These are phyloP conservation scores for Drosophila pseudotakahashii DNA, from an alignment of 2,888 invertebrate genomes.

Conservation along the genomic window DNA sequence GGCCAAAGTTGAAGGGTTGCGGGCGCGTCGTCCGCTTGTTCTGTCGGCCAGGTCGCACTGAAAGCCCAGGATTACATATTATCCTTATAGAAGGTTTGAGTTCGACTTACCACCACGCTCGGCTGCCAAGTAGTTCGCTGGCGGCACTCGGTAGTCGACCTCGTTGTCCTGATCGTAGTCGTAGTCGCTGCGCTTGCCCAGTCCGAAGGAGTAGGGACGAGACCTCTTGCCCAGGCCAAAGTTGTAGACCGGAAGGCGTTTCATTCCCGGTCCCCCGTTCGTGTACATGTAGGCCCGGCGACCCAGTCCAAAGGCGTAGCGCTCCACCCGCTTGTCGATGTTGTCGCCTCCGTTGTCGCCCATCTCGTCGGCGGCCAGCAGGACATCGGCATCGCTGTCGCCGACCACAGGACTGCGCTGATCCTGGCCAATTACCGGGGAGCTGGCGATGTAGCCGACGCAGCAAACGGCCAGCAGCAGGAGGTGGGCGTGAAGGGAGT, in stretches of 20 bases:
- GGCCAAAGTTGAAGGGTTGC: slow-evolving; percentile 86
- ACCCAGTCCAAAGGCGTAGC: slow-evolving; percentile 90
- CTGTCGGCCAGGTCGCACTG: slow-evolving; percentile 54
- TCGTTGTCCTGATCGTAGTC: slow-evolving; percentile 77
- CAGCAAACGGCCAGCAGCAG: slow-evolving; percentile 73
- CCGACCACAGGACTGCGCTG: slow-evolving; percentile 32
- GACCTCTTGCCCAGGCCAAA: slow-evolving; percentile 84
- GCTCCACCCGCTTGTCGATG: slow-evolving; percentile 86
- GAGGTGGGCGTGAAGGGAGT: slow-evolving; percentile 58
- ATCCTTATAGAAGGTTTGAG: no score
- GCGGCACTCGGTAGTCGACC: slow-evolving; percentile 58
- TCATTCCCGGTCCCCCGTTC: slow-evolving; percentile 82
- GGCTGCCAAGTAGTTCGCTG: slow-evolving; percentile 47
- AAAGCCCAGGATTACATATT: slow-evolving; percentile 1
- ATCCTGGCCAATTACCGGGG: slow-evolving; percentile 62
- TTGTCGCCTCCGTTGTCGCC: slow-evolving; percentile 62
- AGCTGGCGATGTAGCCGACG: slow-evolving; percentile 71
- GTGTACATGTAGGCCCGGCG: slow-evolving; percentile 86
- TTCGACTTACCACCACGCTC: slow-evolving; percentile 49
- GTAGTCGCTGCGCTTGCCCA: slow-evolving; percentile 82
- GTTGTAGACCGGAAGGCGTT: slow-evolving; percentile 84
- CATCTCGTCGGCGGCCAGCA: slow-evolving; percentile 54
- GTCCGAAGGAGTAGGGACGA: slow-evolving; percentile 83
- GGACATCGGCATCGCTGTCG: slow-evolving; percentile 46
- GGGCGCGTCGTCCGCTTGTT: slow-evolving; percentile 72